Evolutionary conservation across 1,140 invertebrate genomes (phyloP), one percentile per base, ranked within the genome.

Genomic region (Platyura marginata): DNA sequence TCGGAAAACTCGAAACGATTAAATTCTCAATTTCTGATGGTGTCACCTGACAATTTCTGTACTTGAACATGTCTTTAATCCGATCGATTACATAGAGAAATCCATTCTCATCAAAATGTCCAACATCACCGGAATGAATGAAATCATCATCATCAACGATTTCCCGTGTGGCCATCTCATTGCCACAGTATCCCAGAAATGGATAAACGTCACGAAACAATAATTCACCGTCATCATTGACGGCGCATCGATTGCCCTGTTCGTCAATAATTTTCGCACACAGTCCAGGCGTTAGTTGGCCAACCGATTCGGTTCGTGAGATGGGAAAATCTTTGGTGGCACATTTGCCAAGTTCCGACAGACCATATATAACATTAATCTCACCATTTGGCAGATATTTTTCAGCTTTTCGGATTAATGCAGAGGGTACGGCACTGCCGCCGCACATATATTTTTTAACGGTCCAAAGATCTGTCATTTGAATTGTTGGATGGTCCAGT

Each of bases 61-160:
- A 64, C 40, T 62, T 59, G 19, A 72, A 59, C 9, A 69, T 55
- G 49, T 81, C 75, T 47, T 76, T 76, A 8, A 74, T 59, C 18
- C 79, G 55, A 46, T 78, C 76, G 1, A 72, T 64, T 44, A 78
- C 66, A 44, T 61, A 67, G 36, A 71, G 46, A 40, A 57, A 57
- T n/a, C 66, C 68, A 29, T 73, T 55, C 25, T 68, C 56, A 44
- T 79, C 70, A 34, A 69, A 63, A 44, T 67, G 69, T 23, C 71
- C 77, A 47, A 79, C 60, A 54, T 81, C 79, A 21, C 77, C 79
- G 22, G 77, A 78, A 41, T 70, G 64, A 11, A 78, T 59, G 76
- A 77, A 84, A 10, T 77, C 76, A 39, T 64, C 59, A 16, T 53
- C 54, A 46, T 61, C 58, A 43, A 56, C 54, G 20, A 57, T 54